These are phyloP conservation scores for Papilio helenus DNA, from an alignment of 1,140 invertebrate species.

Conservation along the genomic window DNA sequence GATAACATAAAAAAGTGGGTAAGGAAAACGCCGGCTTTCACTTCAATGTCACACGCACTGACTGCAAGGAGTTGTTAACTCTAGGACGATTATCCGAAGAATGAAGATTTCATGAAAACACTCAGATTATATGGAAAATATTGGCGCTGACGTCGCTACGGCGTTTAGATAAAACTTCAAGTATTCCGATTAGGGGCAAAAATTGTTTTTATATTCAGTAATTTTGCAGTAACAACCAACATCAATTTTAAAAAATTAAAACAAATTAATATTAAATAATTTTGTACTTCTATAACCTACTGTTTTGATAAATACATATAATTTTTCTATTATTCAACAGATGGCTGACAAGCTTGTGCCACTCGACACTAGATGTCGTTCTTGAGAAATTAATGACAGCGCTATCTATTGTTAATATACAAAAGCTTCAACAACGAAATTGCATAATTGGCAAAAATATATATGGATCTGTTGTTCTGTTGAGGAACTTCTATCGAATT, in stretches of 20 bases:
- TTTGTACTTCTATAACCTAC: background rate
- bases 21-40: constrained; percentile 63
- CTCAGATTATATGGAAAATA: constrained; percentile 82
- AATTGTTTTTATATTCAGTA: background rate
- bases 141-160: constrained; percentile 75
- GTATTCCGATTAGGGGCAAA: background rate
- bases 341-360: constrained; percentile 45
- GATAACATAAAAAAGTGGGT: constrained; percentile 43
- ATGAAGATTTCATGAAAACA: constrained; percentile 81
- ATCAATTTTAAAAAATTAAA: background rate
- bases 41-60: constrained; percentile 75
- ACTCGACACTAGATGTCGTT: constrained; percentile 53
- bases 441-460: too few species aligned
- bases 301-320: background rate
- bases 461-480: too few species aligned
- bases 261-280: background rate
- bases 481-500: too few species aligned
- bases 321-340: constrained; percentile 41
- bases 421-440: background rate
- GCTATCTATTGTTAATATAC: constrained; percentile 12
- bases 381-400: background rate
- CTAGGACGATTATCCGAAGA: constrained; percentile 78
- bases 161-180: constrained; percentile 51
- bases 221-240: background rate
- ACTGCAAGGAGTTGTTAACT: constrained; percentile 73